Base-by-base conservation (phyloP, 2,797 vertebrate species). In the Phrynocephalus forsythii region DNA sequence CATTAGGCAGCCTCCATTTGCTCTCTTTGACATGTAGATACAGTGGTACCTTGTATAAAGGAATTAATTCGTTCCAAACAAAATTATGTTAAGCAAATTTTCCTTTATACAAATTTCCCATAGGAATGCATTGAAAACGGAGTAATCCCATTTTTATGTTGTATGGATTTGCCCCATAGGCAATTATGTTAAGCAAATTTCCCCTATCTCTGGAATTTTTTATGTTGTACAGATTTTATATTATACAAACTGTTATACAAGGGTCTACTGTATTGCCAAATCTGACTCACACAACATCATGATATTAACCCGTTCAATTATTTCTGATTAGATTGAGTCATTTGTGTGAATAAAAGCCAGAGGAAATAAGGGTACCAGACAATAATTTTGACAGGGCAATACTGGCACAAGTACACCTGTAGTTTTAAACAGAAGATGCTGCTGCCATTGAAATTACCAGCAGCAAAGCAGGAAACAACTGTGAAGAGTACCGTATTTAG, bases 361-460 rank as follows among this genome's bases (percentile, higher is more conserved):
- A 13, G 48, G 82, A 75, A 63, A 63, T 3, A n/a, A 79, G 30
- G 5, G 3, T n/a, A 16, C 56, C 15, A 82, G 52, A 52, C 56
- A 75, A 10, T 67, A 48, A 22, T 60, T 71, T n/a, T 30, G 24
- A 38, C 33, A 28, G 52, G 71, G 13, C 13, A 84, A 28, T 75
- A 63, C 26, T 84, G 1, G 18, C 20, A 60, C 26, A 30, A 72
- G 48, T 18, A 28, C 20, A 60, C 26, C 13, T 56, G 48, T 18
- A 82, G 15, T 30, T 81, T 81, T 81, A 56, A 60, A 33, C 68
- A 73, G n/a, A 73, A 38, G 68, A 82, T 69, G 81, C 60, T 69
- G 50, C 52, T 10, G 1, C 28, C 48, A 71, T 1, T 33, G 48
- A 79, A 79, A 71, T 28, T 50, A 26, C 24, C 24, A 60, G 77